Base-by-base conservation (phyloP, 2,113 vertebrate species). In the rat (Rattus norvegicus) region DNA sequence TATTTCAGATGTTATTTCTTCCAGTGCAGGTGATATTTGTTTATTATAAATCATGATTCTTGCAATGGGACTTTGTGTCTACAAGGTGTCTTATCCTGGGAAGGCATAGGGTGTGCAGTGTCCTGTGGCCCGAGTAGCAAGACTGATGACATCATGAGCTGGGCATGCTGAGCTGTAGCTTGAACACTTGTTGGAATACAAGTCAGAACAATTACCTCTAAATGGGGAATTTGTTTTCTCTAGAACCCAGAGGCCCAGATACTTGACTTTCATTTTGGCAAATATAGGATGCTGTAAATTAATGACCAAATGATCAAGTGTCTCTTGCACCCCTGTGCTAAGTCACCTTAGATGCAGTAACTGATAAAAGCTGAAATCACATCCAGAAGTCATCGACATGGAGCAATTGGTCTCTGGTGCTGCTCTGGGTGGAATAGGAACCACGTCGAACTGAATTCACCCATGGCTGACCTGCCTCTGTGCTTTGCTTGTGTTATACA, bases 271-370 rank as follows among this genome's bases (percentile, higher is more conserved):
- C n/a, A 47, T 52, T 70, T 52, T 56, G 33, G 22, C 67, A 56
- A 88, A 39, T 12, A 17, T 56, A 56, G 39, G 14, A 19, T 59
- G 13, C 70, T 39, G 19, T 43, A 43, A 75, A 75, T 17, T 90
- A 88, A 96, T 91, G 54, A 95, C 61, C 10, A 92, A 79, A 81
- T 85, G 56, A 93, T 69, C 47, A 94, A 72, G 54, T 88, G n/a
- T 54, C 84, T 81, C 81, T 49, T 67, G 43, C 19, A 52, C 56
- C 90, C n/a, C n/a, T 79, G 26, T 36, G 47, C 30, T 79, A 77
- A 95, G 30, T 59, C 49, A 92, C 39, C 28, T 92, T 90, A 75
- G 85, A 39, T 20, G 77, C 39, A 91, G 54, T 56, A n/a, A 91
- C 72, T 92, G 83, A 6, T 73, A 28, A 96, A 91, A 94, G 47